phyloP scores from a whole-genome alignment of 2,113 vertebrate species.

The Sialia sialis region DNA sequence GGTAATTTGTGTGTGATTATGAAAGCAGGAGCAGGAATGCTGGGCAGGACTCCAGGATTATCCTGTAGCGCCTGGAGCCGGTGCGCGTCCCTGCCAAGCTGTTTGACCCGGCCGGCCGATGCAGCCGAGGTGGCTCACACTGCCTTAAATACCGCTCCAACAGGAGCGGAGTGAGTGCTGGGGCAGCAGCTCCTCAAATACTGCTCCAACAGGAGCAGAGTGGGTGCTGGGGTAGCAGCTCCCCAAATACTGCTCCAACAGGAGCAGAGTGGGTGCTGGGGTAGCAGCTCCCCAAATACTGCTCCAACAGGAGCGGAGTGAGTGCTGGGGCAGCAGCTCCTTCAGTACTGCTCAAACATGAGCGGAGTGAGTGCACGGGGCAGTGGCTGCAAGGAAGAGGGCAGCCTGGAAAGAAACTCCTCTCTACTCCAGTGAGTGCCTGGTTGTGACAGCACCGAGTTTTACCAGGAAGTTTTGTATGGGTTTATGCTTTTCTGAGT shows the following conservation, averaged over 20 bases:
- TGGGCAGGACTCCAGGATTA: conserved; percentile 41
- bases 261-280: too few species aligned
- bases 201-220: too few species aligned
- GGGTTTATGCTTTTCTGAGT: conserved; percentile 57
- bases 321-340: too few species aligned
- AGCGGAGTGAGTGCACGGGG: neutral
- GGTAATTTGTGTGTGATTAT: conserved; percentile 23
- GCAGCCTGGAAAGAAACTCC: neutral
- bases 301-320: too few species aligned
- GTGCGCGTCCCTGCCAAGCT: conserved; percentile 6
- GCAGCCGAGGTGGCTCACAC: neutral
- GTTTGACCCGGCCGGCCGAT: conserved; percentile 24
- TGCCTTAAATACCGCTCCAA: neutral
- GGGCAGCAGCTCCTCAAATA: too few species aligned
- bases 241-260: too few species aligned
- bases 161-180: too few species aligned
- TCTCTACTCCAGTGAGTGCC: neutral
- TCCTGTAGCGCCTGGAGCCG: neutral
- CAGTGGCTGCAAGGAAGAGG: conserved; percentile 12
- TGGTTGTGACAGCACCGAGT: neutral
- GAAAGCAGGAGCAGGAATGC: neutral
- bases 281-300: too few species aligned
- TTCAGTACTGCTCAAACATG: neutral
- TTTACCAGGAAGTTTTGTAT: conserved; percentile 59
- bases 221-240: too few species aligned